Evolutionary conservation across 2,888 invertebrate species (phyloP).

Genomic region (Diogma glabrata): DNA sequence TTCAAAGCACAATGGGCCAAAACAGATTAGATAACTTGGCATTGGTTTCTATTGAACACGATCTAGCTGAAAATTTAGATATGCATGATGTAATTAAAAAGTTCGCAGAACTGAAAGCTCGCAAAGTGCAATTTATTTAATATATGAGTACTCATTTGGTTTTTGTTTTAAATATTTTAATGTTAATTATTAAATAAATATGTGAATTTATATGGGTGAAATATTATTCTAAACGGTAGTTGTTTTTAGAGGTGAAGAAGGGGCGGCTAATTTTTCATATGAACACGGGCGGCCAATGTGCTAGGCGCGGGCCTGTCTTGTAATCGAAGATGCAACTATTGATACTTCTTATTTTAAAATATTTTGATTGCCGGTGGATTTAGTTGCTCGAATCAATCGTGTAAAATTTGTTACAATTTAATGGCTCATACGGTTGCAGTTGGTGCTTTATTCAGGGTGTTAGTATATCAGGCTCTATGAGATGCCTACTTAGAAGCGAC

Average conservation of each 20-base stretch:
- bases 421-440: too few relatives aligned
- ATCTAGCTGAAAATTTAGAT: too few relatives aligned
- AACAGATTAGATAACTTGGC: too few relatives aligned
- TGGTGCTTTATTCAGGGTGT: too few relatives aligned
- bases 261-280: not conserved
- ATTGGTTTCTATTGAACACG: too few relatives aligned
- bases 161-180: conserved; percentile 3
- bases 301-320: not conserved
- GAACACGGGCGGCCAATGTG: not conserved
- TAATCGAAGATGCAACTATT: too few relatives aligned
- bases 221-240: not conserved
- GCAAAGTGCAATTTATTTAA: not conserved
- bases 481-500: too few relatives aligned
- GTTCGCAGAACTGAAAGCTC: not conserved
- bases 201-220: not conserved
- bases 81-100: not conserved
- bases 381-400: too few relatives aligned
- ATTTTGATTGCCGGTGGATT: too few relatives aligned
- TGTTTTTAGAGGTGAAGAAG: not conserved
- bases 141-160: not conserved
- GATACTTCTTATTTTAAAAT: too few relatives aligned
- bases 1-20: not conserved
- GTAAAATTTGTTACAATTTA: too few relatives aligned
- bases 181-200: not conserved
- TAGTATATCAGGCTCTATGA: too few relatives aligned